phyloP scores from a whole-genome alignment of 1,140 invertebrate genomes.

The Hermatobates lingyangjiaoensis region DNA sequence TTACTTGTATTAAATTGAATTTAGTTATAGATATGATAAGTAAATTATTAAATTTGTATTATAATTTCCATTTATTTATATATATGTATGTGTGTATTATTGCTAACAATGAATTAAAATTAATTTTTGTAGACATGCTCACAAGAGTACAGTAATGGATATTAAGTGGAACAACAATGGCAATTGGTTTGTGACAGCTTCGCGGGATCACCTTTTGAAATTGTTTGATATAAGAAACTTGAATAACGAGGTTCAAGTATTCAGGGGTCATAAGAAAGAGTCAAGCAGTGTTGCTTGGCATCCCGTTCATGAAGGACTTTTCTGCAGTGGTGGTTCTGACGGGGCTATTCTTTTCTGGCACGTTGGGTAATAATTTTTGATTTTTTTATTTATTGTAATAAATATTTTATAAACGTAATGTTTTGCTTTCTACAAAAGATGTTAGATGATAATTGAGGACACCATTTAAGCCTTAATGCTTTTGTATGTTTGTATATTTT shows the following conservation, averaged over 20 bases:
- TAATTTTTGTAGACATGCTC: constrained; percentile 63
- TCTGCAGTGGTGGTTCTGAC: constrained; percentile 92
- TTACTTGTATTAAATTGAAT: no score
- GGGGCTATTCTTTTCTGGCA: constrained; percentile 97
- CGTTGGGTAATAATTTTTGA: constrained; percentile 51
- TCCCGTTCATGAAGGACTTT: constrained; percentile 87
- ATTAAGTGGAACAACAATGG: constrained; percentile 98
- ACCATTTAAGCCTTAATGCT: no score
- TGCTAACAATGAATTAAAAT: no score
- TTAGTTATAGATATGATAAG: not conserved
- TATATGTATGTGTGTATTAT: no score
- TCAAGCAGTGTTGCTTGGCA: constrained; percentile 95
- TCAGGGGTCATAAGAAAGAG: constrained; percentile 96
- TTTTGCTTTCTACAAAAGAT: no score
- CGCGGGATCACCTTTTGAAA: constrained; percentile 92
- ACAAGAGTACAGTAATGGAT: constrained; percentile 98
- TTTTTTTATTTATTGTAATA: constrained; percentile 7
- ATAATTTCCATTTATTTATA: not conserved
- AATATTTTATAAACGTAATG: constrained; percentile 1
- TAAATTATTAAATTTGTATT: not conserved
- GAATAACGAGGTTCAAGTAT: constrained; percentile 82
- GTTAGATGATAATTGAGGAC: no score
- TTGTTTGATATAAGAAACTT: constrained; percentile 95
- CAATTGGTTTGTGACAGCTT: constrained; percentile 97
- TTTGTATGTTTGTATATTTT: no score